Evolutionary conservation across 2,888 invertebrate genomes (phyloP), one percentile per base, ranked within the genome.

Genomic region (Lampropteryx suffumata): DNA sequence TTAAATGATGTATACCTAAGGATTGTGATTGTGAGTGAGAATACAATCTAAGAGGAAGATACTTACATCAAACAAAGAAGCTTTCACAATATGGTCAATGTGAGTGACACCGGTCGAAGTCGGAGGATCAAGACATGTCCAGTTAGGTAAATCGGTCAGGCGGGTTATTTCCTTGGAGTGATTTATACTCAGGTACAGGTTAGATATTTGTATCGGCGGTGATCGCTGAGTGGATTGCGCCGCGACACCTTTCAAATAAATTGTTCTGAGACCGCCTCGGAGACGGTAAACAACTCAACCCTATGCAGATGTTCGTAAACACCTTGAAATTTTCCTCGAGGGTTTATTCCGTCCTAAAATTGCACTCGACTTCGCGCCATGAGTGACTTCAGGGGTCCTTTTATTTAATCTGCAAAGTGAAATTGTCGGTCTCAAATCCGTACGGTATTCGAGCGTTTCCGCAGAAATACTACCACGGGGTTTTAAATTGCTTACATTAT

Each of bases 191-290:
- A 73, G 71, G 75, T 79, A 73, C 72, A 71, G 71, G 69, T 60
- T 66, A 74, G 76, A 74, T 75, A 73, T 75, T 76, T 75, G 78
- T 79, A 80, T 78, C 78, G 73, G 64, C 55, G 61, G 67, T 73
- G 79, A 78, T 82, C 73, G 79, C 69, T 74, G 79, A 87, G 88
- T 84, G 86, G 85, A 89, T 88, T 88, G 86, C 85, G 70, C 76
- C 63, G 71, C 78, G 85, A 88, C 86, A 87, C 88, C 90, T 90
- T 87, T 90, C 86, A 88, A 88, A 86, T 80, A 89, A 85, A 90
- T 90, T 90, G 90, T 88, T 81, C 78, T 78, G 90, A 86, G 84
- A 84, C 82, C 79, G 67, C 58, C 71, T 29, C 71, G 65, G 74
- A 72, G 76, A 72, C 77, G 72, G 86, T 88, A 88, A 88, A 88